phyloP scores from a whole-genome alignment of 2,113 vertebrate genomes.

The Mesocricetus auratus region DNA sequence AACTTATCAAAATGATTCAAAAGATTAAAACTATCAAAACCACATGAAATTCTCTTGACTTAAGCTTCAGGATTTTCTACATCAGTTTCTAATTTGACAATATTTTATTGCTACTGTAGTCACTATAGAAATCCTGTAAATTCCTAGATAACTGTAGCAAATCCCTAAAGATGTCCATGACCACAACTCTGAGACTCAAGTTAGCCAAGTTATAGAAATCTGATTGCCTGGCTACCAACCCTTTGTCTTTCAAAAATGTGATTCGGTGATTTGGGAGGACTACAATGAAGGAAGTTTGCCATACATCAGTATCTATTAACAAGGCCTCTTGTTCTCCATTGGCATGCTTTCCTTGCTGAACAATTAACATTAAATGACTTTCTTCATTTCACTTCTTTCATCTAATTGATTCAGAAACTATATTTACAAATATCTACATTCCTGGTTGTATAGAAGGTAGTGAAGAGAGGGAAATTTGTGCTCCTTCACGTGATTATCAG shows the following conservation, averaged over 20 bases:
- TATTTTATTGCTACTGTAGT: background rate
- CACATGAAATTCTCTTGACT: background rate
- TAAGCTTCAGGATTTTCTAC: no score
- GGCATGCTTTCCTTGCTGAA: background rate
- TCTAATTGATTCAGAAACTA: background rate
- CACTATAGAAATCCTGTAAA: no score
- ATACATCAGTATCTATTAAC: fast-evolving
- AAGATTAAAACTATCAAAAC: background rate
- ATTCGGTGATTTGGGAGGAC: background rate
- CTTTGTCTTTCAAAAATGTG: background rate
- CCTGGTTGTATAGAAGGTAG: no score
- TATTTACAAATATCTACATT: no score
- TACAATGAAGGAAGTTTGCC: background rate
- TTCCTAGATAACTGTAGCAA: background rate
- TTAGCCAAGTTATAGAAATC: background rate
- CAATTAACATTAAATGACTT: background rate
- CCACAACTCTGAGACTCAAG: background rate
- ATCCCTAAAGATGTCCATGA: background rate
- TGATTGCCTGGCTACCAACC: background rate
- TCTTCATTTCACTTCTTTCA: background rate
- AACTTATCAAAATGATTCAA: background rate
- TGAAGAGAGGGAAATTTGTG: background rate
- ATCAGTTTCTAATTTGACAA: background rate
- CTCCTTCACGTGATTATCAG: background rate
- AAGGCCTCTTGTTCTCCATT: background rate